phyloP scores from a whole-genome alignment of 2,797 vertebrate genomes.

The Lagorchestes hirsutus region DNA sequence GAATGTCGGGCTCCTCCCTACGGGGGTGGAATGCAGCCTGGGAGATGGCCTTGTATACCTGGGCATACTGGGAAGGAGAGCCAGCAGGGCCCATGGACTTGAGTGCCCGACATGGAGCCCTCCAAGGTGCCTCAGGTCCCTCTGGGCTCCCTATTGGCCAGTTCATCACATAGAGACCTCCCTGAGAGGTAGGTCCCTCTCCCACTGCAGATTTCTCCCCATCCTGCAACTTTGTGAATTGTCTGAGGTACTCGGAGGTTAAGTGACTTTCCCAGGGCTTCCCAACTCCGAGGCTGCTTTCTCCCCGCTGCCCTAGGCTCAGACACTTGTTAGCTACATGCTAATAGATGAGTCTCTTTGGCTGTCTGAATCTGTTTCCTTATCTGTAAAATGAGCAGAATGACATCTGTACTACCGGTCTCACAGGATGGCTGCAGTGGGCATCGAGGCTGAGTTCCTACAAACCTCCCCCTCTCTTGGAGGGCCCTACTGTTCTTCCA shows the following conservation, averaged over 20 bases:
- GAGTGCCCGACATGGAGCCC: not conserved
- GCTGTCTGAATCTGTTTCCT: not conserved
- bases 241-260: not conserved
- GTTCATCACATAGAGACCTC: not conserved
- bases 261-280: not conserved
- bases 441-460: no score
- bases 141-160: not conserved
- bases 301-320: not conserved
- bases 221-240: not conserved
- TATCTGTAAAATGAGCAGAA: not conserved
- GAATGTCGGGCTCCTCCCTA: not conserved
- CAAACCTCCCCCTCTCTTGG: not conserved
- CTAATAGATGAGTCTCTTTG: not conserved
- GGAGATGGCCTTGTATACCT: not conserved
- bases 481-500: not conserved
- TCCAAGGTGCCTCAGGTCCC: not conserved
- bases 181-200: not conserved
- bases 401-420: no score
- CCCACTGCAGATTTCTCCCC: not conserved
- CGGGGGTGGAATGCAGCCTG: not conserved
- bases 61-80: not conserved
- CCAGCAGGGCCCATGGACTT: not conserved
- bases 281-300: not conserved
- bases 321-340: not conserved
- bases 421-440: no score